Conservation (phyloP, 2,797 vertebrate species). For the Clarias pachynema region DNA sequence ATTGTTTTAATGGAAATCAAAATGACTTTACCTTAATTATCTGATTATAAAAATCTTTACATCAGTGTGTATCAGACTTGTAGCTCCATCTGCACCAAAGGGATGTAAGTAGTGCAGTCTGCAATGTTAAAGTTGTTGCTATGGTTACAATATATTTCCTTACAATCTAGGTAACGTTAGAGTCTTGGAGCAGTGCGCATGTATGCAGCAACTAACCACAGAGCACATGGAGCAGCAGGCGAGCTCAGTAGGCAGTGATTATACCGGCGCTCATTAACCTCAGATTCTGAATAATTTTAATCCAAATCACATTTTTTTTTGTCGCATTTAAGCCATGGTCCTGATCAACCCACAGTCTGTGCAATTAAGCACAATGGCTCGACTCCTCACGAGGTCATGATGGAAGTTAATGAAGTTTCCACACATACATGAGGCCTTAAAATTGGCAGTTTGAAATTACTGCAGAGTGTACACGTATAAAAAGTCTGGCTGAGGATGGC, state of each 20-base stretch:
- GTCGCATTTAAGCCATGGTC: slow-evolving; percentile 6
- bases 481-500: slow-evolving; percentile 16
- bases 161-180: slow-evolving; percentile 16
- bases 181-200: slow-evolving; percentile 20
- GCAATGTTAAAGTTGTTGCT: slow-evolving; percentile 34
- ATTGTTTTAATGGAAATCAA: neutral
- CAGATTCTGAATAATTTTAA: slow-evolving; percentile 23
- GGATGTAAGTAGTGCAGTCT: slow-evolving; percentile 13
- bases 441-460: slow-evolving; percentile 7
- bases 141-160: slow-evolving; percentile 35
- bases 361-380: slow-evolving; percentile 24
- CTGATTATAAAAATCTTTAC: slow-evolving; percentile 8
- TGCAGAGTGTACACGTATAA: slow-evolving; percentile 10
- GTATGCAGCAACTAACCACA: slow-evolving; percentile 16
- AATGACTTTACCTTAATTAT: neutral
- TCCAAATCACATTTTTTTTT: slow-evolving; percentile 19
- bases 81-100: neutral
- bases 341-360: slow-evolving; percentile 12
- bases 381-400: slow-evolving; percentile 11
- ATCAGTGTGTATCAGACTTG: slow-evolving; percentile 6
- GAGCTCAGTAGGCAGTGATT: slow-evolving; percentile 28
- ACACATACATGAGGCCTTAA: slow-evolving; percentile 23
- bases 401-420: slow-evolving; percentile 22
- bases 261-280: slow-evolving; percentile 28
- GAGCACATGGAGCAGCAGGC: slow-evolving; percentile 22